phyloP scores from a whole-genome alignment of 2,888 invertebrate genomes.

The Galerucella nymphaeae region DNA sequence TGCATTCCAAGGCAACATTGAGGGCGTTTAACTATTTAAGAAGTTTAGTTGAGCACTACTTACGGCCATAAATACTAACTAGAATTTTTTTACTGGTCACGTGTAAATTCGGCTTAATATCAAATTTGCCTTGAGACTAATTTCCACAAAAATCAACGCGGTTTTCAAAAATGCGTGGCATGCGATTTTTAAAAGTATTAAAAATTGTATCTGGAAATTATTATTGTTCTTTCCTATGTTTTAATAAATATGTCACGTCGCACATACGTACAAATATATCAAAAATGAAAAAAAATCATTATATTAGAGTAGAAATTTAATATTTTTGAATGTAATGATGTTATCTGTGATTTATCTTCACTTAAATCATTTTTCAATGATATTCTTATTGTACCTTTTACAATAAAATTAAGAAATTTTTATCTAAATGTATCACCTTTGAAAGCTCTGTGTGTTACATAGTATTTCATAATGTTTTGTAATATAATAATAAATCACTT shows the following conservation, averaged over 20 bases:
- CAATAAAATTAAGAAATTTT: conserved; percentile 46
- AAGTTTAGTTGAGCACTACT: too few relatives aligned
- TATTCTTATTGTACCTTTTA: conserved; percentile 52
- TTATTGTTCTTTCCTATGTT: conserved; percentile 24
- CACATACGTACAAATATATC: conserved; percentile 43
- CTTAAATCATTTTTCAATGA: conserved; percentile 48
- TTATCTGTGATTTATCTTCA: conserved; percentile 44
- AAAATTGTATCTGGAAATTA: conserved; percentile 18
- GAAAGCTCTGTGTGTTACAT: conserved; percentile 42
- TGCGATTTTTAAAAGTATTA: conserved; percentile 1
- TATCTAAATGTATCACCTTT: conserved; percentile 44
- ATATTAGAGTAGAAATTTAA: conserved; percentile 27
- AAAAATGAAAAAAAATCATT: conserved; percentile 34
- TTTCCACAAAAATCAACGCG: not conserved
- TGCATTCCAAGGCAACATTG: too few relatives aligned
- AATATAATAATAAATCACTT: conserved; percentile 1
- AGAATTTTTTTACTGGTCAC: too few relatives aligned
- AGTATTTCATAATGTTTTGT: conserved; percentile 17
- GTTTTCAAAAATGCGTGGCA: not conserved
- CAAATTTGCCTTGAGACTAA: not conserved
- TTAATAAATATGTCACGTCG: conserved; percentile 39
- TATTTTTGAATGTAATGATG: conserved; percentile 36
- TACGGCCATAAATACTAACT: too few relatives aligned
- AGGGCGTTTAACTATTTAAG: too few relatives aligned
- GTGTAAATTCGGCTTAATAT: not conserved